These are phyloP conservation scores for Stenoptilia bipunctidactyla DNA, from an alignment of 2,888 invertebrate genomes.

Conservation along the genomic window DNA sequence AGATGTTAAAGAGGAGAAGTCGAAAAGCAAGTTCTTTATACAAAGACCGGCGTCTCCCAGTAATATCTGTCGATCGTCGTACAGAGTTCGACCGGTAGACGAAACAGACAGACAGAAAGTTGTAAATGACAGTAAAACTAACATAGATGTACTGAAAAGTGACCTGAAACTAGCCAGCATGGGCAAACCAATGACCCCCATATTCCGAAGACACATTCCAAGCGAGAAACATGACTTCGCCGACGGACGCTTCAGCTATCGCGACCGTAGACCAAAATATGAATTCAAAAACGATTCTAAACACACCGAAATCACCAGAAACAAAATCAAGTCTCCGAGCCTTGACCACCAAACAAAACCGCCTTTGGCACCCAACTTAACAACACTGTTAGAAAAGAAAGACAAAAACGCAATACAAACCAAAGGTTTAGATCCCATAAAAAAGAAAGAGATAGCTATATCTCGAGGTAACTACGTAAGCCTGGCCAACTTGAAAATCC, in stretches of 20 bases:
- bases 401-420: slow-evolving; percentile 11
- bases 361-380: slow-evolving; percentile 23
- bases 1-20: slow-evolving; percentile 36
- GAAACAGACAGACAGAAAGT: slow-evolving; percentile 11
- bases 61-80: slow-evolving; percentile 27
- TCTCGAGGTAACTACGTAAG: slow-evolving; percentile 61
- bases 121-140: slow-evolving; percentile 16
- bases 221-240: slow-evolving; percentile 39
- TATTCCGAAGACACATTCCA: slow-evolving; percentile 41
- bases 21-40: slow-evolving; percentile 55
- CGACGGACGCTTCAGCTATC: slow-evolving; percentile 49
- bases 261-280: slow-evolving; percentile 33
- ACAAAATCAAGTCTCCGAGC: slow-evolving; percentile 34
- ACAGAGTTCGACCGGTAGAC: slow-evolving; percentile 38
- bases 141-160: slow-evolving; percentile 37
- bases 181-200: slow-evolving; percentile 63
- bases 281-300: slow-evolving; percentile 28
- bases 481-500: slow-evolving; percentile 56
- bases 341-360: slow-evolving; percentile 20
- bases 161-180: slow-evolving; percentile 50
- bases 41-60: slow-evolving; percentile 43
- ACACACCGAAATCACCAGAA: slow-evolving; percentile 36
- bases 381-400: slow-evolving; percentile 28
- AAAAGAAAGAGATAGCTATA: slow-evolving; percentile 41
- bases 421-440: slow-evolving; percentile 13